These are phyloP conservation scores for Drosophila stalkeri DNA, from an alignment of 2,888 invertebrate species.

Conservation along the genomic window DNA sequence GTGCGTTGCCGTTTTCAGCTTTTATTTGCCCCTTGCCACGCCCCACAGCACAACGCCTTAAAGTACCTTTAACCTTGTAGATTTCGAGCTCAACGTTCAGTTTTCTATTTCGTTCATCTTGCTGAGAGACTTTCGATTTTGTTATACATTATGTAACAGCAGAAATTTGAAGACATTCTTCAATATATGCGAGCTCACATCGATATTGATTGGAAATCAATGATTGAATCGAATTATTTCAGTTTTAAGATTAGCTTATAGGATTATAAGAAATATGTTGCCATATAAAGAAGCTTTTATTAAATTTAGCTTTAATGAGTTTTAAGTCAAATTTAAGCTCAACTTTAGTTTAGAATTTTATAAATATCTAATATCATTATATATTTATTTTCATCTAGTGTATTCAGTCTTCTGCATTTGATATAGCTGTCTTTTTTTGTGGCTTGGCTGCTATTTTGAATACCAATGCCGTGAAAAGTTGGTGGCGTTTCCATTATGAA, in stretches of 20 bases:
- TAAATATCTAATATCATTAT: neutral
- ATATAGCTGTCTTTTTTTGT: constrained; percentile 20
- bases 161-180: neutral
- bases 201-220: too few species aligned
- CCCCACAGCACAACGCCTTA: constrained; percentile 9
- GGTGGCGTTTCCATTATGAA: constrained; percentile 67
- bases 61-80: constrained; percentile 61
- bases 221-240: too few species aligned
- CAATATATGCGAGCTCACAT: neutral
- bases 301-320: too few species aligned
- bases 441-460: constrained; percentile 71
- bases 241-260: too few species aligned
- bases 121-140: neutral
- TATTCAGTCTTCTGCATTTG: constrained; percentile 5
- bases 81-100: constrained; percentile 42
- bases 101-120: constrained; percentile 19
- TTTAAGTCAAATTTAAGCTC: too few species aligned
- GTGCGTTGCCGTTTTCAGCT: constrained; percentile 38
- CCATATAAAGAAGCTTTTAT: neutral
- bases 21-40: constrained; percentile 9
- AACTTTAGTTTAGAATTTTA: too few species aligned
- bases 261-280: neutral
- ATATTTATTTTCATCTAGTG: neutral
- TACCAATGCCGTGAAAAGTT: constrained; percentile 74
- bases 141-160: neutral